A percentile compares a stretch with the other conserved stretches of the same genome.
Conservation (phyloP, 2,113 vertebrate genomes). For the Melanocharis versteri region DNA sequence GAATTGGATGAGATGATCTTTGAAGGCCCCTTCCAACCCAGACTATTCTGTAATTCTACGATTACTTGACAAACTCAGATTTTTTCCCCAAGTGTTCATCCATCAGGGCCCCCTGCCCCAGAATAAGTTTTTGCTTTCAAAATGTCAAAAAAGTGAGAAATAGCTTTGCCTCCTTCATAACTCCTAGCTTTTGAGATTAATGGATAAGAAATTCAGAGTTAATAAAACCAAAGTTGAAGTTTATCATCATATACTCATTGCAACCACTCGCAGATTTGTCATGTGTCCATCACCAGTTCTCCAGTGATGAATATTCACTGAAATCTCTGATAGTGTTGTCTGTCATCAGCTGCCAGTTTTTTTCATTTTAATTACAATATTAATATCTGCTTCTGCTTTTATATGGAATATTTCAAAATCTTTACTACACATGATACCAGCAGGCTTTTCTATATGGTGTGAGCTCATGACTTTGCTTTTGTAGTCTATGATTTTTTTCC, state of each 20-base stretch:
- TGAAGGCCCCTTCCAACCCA: background rate
- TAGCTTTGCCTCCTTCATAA: background rate
- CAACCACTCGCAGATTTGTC: background rate
- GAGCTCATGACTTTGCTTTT: background rate
- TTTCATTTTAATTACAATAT: background rate
- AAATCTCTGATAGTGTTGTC: background rate
- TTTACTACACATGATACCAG: background rate
- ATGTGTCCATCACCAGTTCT: background rate
- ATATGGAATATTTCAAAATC: background rate
- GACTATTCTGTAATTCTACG: background rate
- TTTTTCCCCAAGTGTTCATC: background rate
- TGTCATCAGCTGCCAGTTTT: background rate
- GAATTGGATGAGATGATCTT: background rate
- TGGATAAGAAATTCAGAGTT: background rate
- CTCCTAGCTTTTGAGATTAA: background rate
- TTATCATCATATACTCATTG: background rate
- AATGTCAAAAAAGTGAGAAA: background rate
- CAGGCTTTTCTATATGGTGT: background rate
- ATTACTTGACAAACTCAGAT: background rate
- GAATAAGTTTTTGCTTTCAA: background rate
- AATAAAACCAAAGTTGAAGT: background rate
- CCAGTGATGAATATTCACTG: background rate
- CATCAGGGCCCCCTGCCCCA: accelerated
- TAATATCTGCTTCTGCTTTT: background rate
- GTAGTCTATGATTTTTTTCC: background rate